Conservation (phyloP, 2,113 vertebrate genomes). For the Tonatia bakeri region DNA sequence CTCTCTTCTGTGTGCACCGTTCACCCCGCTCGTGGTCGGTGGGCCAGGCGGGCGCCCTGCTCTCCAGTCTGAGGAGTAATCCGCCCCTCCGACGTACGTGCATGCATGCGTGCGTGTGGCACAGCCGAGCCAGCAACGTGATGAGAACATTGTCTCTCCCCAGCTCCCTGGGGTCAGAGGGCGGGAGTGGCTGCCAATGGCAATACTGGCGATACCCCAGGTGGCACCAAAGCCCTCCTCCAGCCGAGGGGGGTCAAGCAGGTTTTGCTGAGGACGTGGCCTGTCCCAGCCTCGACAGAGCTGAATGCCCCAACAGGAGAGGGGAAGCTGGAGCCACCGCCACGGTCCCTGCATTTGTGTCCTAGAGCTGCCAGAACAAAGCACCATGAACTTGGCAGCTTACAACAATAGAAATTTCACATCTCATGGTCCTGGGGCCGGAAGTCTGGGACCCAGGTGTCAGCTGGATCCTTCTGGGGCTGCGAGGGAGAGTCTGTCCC, state of each 20-base stretch:
- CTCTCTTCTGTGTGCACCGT: not conserved
- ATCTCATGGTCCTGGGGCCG: not conserved
- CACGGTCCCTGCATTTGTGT: accelerated
- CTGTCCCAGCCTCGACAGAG: not conserved
- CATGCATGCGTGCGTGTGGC: accelerated
- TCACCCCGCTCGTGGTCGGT: too few relatives aligned
- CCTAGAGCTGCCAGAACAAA: not conserved
- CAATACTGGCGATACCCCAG: not conserved
- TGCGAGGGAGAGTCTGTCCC: not conserved
- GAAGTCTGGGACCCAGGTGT: not conserved
- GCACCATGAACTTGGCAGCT: not conserved
- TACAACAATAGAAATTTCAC: not conserved
- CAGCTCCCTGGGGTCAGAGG: not conserved
- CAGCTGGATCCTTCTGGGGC: not conserved
- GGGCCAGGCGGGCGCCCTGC: accelerated
- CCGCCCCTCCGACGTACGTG: not conserved
- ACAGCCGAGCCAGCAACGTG: not conserved
- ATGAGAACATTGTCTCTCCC: not conserved
- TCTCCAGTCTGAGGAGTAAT: not conserved
- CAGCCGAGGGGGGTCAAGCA: not conserved
- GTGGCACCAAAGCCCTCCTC: accelerated
- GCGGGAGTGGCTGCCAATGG: accelerated
- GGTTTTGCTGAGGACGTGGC: not conserved
- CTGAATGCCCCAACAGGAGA: not conserved
- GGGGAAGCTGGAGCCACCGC: not conserved